These are phyloP conservation scores for Scomberomorus guttatus DNA, from an alignment of 2,797 vertebrate genomes.

Conservation along the genomic window DNA sequence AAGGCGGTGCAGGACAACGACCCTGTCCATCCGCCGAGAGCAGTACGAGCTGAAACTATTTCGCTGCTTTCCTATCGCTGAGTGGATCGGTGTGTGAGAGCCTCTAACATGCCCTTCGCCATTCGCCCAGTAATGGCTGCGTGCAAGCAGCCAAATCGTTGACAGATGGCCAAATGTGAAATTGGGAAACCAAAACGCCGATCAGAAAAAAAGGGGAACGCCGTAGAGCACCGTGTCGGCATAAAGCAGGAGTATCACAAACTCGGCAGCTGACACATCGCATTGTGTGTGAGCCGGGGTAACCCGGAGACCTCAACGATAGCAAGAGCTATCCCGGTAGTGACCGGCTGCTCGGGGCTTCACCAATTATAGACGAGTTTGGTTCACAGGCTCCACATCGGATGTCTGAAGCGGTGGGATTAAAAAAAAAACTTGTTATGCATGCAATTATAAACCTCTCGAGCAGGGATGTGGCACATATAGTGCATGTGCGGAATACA, in stretches of 20 bases:
- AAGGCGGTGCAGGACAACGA: constrained; percentile 56
- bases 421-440: constrained; percentile 62
- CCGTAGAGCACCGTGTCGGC: constrained; percentile 31
- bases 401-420: constrained; percentile 44
- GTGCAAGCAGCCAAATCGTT: constrained; percentile 66
- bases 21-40: constrained; percentile 57
- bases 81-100: constrained; percentile 63
- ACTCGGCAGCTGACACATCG: constrained; percentile 79
- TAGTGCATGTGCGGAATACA: constrained; percentile 49
- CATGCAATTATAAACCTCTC: constrained; percentile 25
- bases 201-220: constrained; percentile 14
- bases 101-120: constrained; percentile 74
- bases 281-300: constrained; percentile 78
- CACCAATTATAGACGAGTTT: constrained; percentile 70
- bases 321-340: constrained; percentile 77
- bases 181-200: constrained; percentile 57
- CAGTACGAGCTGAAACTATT: constrained; percentile 60
- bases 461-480: constrained; percentile 51
- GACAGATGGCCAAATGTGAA: constrained; percentile 77
- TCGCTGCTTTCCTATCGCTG: constrained; percentile 57
- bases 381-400: constrained; percentile 51
- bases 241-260: constrained; percentile 54
- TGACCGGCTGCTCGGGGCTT: constrained; percentile 76
- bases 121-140: constrained; percentile 79
- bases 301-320: constrained; percentile 79